phyloP scores from a whole-genome alignment of 1,140 invertebrate genomes.

The Nixonia krombeini region DNA sequence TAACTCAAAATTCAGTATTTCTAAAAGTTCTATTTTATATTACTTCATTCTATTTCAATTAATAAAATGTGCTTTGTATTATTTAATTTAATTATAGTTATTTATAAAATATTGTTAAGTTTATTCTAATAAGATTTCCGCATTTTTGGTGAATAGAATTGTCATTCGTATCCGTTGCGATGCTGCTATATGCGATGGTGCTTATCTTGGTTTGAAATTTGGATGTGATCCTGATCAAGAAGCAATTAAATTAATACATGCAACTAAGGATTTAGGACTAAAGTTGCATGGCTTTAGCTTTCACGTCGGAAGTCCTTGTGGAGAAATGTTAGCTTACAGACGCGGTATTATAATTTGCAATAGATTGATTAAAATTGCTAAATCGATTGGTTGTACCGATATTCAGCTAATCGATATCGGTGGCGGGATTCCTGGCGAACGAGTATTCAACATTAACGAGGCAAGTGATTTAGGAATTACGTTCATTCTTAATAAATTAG shows the following conservation, averaged over 20 bases:
- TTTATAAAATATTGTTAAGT: slow-evolving; percentile 2
- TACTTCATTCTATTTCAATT: too few species aligned
- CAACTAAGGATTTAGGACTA: slow-evolving; percentile 80
- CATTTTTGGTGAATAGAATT: slow-evolving; percentile 74
- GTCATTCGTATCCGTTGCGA: slow-evolving; percentile 93
- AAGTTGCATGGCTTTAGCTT: slow-evolving; percentile 90
- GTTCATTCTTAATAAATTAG: neutral
- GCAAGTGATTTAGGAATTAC: slow-evolving; percentile 60
- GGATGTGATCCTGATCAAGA: slow-evolving; percentile 88
- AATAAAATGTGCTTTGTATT: too few species aligned
- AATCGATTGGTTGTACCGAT: slow-evolving; percentile 76
- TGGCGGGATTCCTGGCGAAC: slow-evolving; percentile 85
- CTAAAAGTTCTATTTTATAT: too few species aligned
- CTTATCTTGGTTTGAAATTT: slow-evolving; percentile 93
- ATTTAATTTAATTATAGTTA: too few species aligned
- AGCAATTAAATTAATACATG: slow-evolving; percentile 81
- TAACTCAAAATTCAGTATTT: too few species aligned
- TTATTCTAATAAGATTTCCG: slow-evolving; percentile 1
- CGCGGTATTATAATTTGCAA: slow-evolving; percentile 79
- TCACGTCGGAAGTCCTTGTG: slow-evolving; percentile 88
- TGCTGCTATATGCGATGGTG: slow-evolving; percentile 82
- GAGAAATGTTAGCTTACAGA: slow-evolving; percentile 79
- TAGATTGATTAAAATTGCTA: slow-evolving; percentile 79
- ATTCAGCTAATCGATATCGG: slow-evolving; percentile 86
- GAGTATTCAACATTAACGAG: slow-evolving; percentile 76